Evolutionary conservation across 2,113 vertebrate species (phyloP).

Genomic region (Ranitomeya imitator): DNA sequence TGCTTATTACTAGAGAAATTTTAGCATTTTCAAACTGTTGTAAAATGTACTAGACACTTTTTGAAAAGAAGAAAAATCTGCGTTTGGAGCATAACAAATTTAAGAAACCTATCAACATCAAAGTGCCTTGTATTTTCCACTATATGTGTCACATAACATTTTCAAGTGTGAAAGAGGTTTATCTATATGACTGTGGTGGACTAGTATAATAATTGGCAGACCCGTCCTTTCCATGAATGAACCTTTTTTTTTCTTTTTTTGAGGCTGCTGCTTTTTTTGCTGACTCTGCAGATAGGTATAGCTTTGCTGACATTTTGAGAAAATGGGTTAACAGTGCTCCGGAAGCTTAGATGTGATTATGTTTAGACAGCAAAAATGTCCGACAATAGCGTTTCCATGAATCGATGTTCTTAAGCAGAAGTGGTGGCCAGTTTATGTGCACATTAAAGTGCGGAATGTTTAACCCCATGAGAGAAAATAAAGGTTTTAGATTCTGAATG

Average conservation of each 20-base stretch:
- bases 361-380: slow-evolving; percentile 33
- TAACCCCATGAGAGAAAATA: neutral
- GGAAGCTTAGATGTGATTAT: slow-evolving; percentile 34
- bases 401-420: slow-evolving; percentile 29
- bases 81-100: neutral
- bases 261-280: slow-evolving; percentile 20
- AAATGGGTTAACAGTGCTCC: slow-evolving; percentile 37
- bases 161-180: neutral
- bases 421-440: neutral
- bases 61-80: neutral
- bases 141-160: neutral
- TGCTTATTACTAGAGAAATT: too few relatives aligned
- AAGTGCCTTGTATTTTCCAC: neutral
- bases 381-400: slow-evolving; percentile 36
- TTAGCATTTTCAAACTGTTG: too few relatives aligned
- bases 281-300: slow-evolving; percentile 8
- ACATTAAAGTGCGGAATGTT: neutral
- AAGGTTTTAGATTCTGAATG: neutral
- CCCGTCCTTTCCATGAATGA: slow-evolving; percentile 1
- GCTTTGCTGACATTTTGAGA: slow-evolving; percentile 32
- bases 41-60: neutral
- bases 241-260: neutral
- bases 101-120: too few relatives aligned
- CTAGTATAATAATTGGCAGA: slow-evolving; percentile 4
- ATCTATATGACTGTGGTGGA: neutral